phyloP scores from a whole-genome alignment of 2,888 invertebrate genomes.

The Dasypolia templi region DNA sequence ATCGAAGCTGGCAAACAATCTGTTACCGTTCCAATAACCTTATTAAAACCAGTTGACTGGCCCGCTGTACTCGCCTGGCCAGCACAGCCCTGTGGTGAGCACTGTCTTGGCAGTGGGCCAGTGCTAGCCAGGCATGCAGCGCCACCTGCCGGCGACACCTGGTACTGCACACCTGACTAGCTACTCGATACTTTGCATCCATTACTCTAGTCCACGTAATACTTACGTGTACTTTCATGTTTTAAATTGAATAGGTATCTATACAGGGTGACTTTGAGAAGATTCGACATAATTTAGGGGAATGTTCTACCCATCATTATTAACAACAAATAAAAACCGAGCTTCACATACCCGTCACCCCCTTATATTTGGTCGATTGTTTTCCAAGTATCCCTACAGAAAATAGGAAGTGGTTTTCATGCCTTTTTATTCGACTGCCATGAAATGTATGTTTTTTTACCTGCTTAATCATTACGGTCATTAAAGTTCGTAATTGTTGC shows the following conservation, averaged over 20 bases:
- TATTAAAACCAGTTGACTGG: conserved; percentile 30
- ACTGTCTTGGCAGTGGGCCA: conserved; percentile 58
- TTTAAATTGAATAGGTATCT: conserved; percentile 22
- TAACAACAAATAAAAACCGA: too few species aligned
- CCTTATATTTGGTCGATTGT: too few species aligned
- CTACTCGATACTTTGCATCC: conserved; percentile 13
- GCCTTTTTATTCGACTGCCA: not conserved
- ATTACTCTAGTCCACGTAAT: conserved; percentile 18
- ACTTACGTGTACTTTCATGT: not conserved
- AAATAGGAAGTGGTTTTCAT: not conserved
- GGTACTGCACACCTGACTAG: conserved; percentile 33
- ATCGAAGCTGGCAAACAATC: conserved; percentile 12
- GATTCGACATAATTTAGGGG: too few species aligned
- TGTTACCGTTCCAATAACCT: conserved; percentile 33
- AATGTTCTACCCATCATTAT: too few species aligned
- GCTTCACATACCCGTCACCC: too few species aligned
- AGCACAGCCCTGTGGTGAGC: conserved; percentile 46
- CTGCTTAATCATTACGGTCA: not conserved
- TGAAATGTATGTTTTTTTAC: not conserved
- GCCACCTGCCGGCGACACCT: conserved; percentile 50
- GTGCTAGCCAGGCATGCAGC: conserved; percentile 18
- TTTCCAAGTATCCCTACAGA: too few species aligned
- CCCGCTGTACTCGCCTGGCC: not conserved
- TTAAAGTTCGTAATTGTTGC: too few species aligned
- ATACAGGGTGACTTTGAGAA: too few species aligned